Conservation (phyloP, 2,888 invertebrate species). For the Protonemura montana region DNA sequence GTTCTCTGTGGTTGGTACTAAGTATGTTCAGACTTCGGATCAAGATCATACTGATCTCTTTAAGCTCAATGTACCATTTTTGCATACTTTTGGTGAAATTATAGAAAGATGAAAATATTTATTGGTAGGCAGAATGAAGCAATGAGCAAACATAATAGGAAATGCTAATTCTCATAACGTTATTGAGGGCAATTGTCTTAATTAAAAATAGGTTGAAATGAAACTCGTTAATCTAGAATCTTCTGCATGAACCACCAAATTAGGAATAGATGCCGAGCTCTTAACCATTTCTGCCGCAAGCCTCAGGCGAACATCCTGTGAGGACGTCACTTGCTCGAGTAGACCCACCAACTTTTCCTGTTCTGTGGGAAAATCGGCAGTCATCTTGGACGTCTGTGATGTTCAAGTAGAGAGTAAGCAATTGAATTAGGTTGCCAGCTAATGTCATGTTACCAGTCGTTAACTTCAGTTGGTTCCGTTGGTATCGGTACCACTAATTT, state of each 20-base stretch:
- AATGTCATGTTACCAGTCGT: constrained; percentile 78
- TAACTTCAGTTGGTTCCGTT: constrained; percentile 74
- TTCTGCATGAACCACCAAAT: constrained; percentile 74
- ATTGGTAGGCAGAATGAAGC: not conserved
- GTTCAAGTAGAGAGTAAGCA: constrained; percentile 79
- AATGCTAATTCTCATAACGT: not conserved
- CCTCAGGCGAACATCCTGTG: constrained; percentile 75
- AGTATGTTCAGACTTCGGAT: constrained; percentile 83
- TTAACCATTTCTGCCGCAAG: constrained; percentile 82
- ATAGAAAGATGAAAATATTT: constrained; percentile 28
- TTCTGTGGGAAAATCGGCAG: constrained; percentile 76
- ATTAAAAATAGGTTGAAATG: not conserved
- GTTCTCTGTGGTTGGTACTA: constrained; percentile 80
- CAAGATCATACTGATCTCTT: constrained; percentile 81
- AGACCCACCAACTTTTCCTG: constrained; percentile 70
- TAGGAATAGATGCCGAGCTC: constrained; percentile 71
- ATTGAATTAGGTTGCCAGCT: constrained; percentile 87
- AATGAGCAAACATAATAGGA: not conserved
- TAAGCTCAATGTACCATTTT: constrained; percentile 72
- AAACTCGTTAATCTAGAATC: constrained; percentile 73
- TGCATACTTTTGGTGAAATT: constrained; percentile 66
- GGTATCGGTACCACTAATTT: too few species aligned
- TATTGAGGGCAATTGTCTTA: not conserved
- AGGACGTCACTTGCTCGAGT: constrained; percentile 73
- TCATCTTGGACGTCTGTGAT: constrained; percentile 69